phyloP scores from a whole-genome alignment of 2,797 vertebrate genomes.

The Rhabdophis nuchalis region DNA sequence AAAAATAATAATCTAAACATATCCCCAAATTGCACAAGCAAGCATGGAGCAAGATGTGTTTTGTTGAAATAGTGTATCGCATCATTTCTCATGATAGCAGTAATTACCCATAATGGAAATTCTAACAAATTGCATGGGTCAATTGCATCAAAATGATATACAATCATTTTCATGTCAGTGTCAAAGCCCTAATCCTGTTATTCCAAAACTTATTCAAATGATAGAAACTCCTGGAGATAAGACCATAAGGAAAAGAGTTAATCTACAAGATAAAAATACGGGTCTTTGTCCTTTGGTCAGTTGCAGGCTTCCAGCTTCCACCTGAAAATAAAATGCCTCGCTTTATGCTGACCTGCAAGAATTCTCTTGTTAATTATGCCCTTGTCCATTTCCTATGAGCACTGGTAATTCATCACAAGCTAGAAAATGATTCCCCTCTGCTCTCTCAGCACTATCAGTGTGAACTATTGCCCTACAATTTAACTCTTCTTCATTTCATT shows the following conservation, averaged over 20 bases:
- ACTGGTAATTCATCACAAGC: constrained; percentile 39
- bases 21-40: background rate
- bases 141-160: background rate
- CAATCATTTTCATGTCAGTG: background rate
- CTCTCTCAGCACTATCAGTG: constrained; percentile 51
- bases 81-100: background rate
- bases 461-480: constrained; percentile 47
- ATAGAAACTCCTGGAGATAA: background rate
- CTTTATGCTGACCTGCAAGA: constrained; percentile 50
- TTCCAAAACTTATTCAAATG: background rate
- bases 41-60: background rate
- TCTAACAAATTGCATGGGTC: background rate
- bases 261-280: background rate
- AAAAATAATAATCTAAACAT: background rate
- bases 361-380: constrained; percentile 50
- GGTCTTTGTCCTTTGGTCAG: background rate
- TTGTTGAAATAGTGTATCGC: background rate
- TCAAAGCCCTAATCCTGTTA: background rate
- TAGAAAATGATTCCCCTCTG: constrained; percentile 21
- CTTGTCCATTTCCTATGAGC: constrained; percentile 29
- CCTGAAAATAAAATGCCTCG: constrained; percentile 18
- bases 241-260: background rate
- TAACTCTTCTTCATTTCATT: constrained; percentile 55
- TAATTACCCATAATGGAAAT: background rate
- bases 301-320: background rate